Percentiles rank a stretch among this genome's conserved stretches.
phyloP scores from a whole-genome alignment of 1,140 invertebrate species.

The Stegodyphus dumicola region DNA sequence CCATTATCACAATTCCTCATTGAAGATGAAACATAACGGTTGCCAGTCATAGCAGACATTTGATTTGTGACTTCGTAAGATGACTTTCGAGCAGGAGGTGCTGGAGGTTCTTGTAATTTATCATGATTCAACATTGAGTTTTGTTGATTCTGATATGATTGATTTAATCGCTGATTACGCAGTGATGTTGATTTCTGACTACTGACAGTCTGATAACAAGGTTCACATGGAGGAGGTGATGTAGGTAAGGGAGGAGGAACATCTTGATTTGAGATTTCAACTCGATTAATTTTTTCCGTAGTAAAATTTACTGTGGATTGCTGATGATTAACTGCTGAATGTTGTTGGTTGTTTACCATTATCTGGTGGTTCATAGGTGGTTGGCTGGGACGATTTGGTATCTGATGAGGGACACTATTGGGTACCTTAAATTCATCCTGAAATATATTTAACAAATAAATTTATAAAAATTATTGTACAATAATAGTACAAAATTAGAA shows the following conservation, averaged over 20 bases:
- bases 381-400: conserved; percentile 24
- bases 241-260: conserved; percentile 59
- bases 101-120: conserved; percentile 17
- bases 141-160: conserved; percentile 2
- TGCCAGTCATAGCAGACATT: conserved; percentile 12
- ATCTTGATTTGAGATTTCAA: conserved; percentile 44
- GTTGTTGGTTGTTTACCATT: conserved; percentile 16
- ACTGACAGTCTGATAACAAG: conserved; percentile 23
- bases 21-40: conserved; percentile 30
- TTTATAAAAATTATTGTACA: too few relatives aligned
- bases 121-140: conserved; percentile 7
- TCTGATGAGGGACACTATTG: conserved; percentile 16
- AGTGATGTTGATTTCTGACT: conserved; percentile 48
- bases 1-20: conserved; percentile 52
- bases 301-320: conserved; percentile 2
- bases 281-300: conserved; percentile 13
- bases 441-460: not conserved
- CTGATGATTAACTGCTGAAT: not conserved
- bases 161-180: conserved; percentile 17
- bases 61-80: conserved; percentile 59
- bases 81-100: conserved; percentile 57
- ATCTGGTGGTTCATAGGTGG: conserved; percentile 26
- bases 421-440: conserved; percentile 59
- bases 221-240: conserved; percentile 54
- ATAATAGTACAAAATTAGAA: too few relatives aligned